These are phyloP conservation scores for Yponomeuta evonymella DNA, from an alignment of 2,888 invertebrate species.

Conservation along the genomic window DNA sequence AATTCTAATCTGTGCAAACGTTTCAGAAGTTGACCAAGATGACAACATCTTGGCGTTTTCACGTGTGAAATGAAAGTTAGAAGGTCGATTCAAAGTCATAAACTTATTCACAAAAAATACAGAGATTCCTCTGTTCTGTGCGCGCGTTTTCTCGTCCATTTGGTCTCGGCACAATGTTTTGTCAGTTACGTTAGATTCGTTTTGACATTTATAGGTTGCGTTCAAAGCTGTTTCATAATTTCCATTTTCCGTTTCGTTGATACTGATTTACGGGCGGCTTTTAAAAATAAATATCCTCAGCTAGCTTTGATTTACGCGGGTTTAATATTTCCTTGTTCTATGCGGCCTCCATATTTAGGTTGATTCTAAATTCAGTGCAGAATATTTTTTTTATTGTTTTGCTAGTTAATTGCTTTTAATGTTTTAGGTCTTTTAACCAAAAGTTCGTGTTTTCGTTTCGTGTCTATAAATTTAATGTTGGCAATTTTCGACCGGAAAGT, in stretches of 20 bases:
- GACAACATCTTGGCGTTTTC: too few species aligned
- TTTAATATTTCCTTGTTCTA: background rate
- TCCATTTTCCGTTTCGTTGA: conserved; percentile 5
- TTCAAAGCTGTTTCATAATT: conserved; percentile 2
- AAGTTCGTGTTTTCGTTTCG: too few species aligned
- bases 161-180: background rate
- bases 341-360: background rate
- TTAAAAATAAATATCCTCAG: conserved; percentile 2
- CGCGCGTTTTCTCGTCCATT: background rate
- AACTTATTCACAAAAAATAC: too few species aligned
- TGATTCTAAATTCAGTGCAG: background rate
- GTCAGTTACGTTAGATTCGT: background rate
- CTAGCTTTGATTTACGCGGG: background rate
- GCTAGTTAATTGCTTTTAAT: background rate
- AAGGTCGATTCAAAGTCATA: too few species aligned
- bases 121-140: too few species aligned
- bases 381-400: background rate
- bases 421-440: background rate
- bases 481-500: too few species aligned
- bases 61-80: too few species aligned
- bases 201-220: conserved; percentile 9
- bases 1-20: too few species aligned
- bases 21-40: too few species aligned
- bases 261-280: background rate
- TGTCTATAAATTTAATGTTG: too few species aligned